These are phyloP conservation scores for Carettochelys insculpta DNA, from an alignment of 2,113 vertebrate genomes.

Conservation along the genomic window DNA sequence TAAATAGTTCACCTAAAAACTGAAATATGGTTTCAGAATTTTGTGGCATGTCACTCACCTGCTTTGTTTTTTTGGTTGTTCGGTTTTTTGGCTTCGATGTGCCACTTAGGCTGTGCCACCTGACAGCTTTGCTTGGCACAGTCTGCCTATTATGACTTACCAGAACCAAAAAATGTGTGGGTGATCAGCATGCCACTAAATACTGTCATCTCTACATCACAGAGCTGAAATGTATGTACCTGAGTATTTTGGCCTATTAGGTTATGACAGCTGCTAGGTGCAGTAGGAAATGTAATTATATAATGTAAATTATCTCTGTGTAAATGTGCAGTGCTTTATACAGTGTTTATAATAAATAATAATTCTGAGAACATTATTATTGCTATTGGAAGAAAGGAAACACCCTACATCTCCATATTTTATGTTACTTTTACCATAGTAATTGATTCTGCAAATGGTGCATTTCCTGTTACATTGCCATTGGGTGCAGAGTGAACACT, in stretches of 20 bases:
- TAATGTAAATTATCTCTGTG: constrained; percentile 51
- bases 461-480: constrained; percentile 12
- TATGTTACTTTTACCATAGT: neutral
- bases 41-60: neutral
- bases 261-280: neutral
- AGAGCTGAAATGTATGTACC: neutral
- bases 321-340: constrained; percentile 25
- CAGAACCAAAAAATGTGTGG: neutral
- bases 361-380: constrained; percentile 53
- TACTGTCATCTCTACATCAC: neutral
- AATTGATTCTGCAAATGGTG: accelerated
- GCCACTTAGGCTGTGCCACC: neutral
- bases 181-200: constrained; percentile 11
- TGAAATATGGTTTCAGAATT: neutral
- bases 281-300: constrained; percentile 40
- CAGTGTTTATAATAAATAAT: constrained; percentile 56
- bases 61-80: neutral
- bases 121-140: neutral
- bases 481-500: neutral
- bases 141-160: neutral
- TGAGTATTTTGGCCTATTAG: neutral
- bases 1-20: neutral
- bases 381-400: constrained; percentile 11
- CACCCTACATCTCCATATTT: neutral
- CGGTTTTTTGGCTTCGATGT: neutral